Conservation (phyloP, 2,888 invertebrate species). For the Zhuqinia jingwanae region DNA sequence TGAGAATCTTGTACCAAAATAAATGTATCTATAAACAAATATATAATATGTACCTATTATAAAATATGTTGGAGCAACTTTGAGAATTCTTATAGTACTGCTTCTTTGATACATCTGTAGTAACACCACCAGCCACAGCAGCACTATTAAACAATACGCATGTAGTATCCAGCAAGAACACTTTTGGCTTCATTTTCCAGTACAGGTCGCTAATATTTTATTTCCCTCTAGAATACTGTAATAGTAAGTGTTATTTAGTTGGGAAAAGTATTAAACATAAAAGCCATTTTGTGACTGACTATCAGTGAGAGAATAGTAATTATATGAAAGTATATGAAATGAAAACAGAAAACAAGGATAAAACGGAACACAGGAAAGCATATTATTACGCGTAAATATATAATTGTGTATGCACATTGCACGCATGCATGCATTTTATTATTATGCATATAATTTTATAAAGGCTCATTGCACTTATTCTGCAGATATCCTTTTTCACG, state of each 20-base stretch:
- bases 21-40: constrained; percentile 3
- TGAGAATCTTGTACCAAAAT: too few relatives aligned
- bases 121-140: constrained; percentile 48
- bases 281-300: constrained; percentile 46
- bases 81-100: constrained; percentile 54
- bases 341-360: constrained; percentile 28
- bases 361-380: constrained; percentile 31
- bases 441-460: background rate
- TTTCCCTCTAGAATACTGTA: too few relatives aligned
- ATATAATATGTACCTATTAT: background rate
- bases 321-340: constrained; percentile 40
- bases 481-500: too few relatives aligned
- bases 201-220: too few relatives aligned
- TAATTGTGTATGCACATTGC: constrained; percentile 13
- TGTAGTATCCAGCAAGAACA: too few relatives aligned
- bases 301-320: constrained; percentile 40
- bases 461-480: too few relatives aligned
- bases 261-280: constrained; percentile 34
- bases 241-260: too few relatives aligned
- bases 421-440: background rate
- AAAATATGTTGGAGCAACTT: constrained; percentile 57
- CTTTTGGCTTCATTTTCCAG: too few relatives aligned
- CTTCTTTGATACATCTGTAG: constrained; percentile 44
- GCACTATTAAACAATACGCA: constrained; percentile 1
- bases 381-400: background rate